A percentile compares a stretch with the other conserved stretches of the same genome.
phyloP scores from a whole-genome alignment of 2,113 vertebrate genomes.

The Sinosuthora webbiana region DNA sequence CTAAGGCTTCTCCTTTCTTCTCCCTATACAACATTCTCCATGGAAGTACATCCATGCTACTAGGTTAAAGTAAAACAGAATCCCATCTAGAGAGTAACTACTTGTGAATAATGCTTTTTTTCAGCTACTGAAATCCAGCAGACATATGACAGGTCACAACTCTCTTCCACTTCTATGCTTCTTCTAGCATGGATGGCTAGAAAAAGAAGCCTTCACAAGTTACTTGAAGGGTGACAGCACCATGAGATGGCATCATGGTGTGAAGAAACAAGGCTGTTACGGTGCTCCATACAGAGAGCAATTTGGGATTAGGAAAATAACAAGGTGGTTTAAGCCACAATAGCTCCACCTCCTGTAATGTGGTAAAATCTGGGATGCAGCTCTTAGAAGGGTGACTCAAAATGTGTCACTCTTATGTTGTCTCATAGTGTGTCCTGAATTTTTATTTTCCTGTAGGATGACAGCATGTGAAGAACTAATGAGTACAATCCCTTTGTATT shows the following conservation, averaged over 20 bases:
- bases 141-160: neutral
- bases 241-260: neutral
- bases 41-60: neutral
- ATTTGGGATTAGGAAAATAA: constrained; percentile 7
- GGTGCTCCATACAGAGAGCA: neutral
- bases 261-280: neutral
- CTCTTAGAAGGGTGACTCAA: constrained; percentile 29
- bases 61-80: neutral
- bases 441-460: neutral
- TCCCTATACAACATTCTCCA: no score
- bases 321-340: neutral
- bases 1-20: neutral
- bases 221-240: neutral
- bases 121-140: neutral
- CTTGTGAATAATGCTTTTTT: neutral
- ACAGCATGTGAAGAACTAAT: neutral
- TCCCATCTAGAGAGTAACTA: neutral
- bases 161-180: neutral
- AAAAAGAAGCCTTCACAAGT: neutral
- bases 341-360: constrained; percentile 6
- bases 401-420: neutral
- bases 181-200: neutral
- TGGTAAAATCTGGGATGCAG: constrained; percentile 32
- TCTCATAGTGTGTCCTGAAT: neutral
- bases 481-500: neutral